phyloP scores from a whole-genome alignment of 2,113 vertebrate genomes.

The Oryzias melastigma region DNA sequence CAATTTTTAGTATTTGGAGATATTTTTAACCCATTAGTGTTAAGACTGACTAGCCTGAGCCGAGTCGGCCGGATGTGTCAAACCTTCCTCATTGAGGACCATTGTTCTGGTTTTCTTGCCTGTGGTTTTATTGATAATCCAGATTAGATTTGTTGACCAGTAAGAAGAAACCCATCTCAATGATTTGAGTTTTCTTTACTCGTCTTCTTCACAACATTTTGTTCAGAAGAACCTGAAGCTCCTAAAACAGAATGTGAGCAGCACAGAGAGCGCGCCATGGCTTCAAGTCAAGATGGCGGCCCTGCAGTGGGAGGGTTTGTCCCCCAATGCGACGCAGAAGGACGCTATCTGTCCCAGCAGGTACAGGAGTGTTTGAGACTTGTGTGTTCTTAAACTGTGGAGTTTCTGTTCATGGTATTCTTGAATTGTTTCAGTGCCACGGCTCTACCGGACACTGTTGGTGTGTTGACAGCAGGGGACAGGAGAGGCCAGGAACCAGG shows the following conservation, averaged over 20 bases:
- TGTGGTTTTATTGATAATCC: no score
- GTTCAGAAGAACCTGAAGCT: conserved; percentile 18
- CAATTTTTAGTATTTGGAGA: no score
- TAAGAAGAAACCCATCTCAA: no score
- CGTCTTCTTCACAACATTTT: neutral
- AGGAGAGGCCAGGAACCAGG: conserved; percentile 81
- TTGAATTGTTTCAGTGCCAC: conserved; percentile 74
- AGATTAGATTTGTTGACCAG: no score
- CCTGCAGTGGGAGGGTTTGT: conserved; percentile 55
- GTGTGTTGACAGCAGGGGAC: conserved; percentile 81
- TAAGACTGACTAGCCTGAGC: no score
- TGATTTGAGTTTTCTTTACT: no score
- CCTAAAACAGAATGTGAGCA: conserved; percentile 73
- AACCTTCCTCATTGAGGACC: no score
- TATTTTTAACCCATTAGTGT: no score
- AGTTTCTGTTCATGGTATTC: neutral
- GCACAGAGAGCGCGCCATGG: conserved; percentile 59
- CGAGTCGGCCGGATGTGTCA: no score
- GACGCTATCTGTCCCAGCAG: conserved; percentile 76
- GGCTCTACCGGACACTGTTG: conserved; percentile 83
- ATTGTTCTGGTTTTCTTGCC: no score
- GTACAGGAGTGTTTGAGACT: conserved; percentile 13
- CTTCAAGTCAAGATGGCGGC: conserved; percentile 25
- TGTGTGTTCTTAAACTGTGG: neutral
- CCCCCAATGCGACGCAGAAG: conserved; percentile 82